Evolutionary conservation across 2,888 invertebrate genomes (phyloP).

Genomic region (Cistogaster globosa): DNA sequence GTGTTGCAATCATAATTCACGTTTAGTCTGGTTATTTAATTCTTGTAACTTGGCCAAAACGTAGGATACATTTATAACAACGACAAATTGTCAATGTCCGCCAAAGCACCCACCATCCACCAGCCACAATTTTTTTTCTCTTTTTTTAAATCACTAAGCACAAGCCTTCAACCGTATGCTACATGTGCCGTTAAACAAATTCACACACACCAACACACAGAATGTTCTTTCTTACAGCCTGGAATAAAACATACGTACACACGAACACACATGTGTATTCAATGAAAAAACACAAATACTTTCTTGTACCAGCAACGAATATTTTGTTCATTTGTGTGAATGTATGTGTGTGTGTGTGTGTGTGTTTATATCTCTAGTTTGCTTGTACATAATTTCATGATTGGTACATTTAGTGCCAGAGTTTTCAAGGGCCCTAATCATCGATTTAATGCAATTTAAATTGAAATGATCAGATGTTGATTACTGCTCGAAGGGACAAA

Average conservation of each 20-base stretch:
- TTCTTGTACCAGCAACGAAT: no score
- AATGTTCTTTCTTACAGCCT: background rate
- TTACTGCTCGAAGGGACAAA: background rate
- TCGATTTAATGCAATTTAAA: slow-evolving; percentile 18
- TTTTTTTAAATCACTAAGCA: background rate
- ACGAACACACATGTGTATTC: background rate
- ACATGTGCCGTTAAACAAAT: background rate
- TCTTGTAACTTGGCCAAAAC: slow-evolving; percentile 69
- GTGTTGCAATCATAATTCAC: slow-evolving; percentile 71
- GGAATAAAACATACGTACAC: background rate
- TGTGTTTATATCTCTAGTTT: background rate
- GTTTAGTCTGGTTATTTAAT: slow-evolving; percentile 69
- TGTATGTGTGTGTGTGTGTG: background rate
- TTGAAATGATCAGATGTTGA: slow-evolving; percentile 4
- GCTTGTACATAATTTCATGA: background rate
- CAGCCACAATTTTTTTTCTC: background rate
- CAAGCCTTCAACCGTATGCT: background rate
- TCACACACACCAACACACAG: background rate
- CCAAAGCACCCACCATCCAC: slow-evolving; percentile 53
- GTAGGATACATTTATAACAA: slow-evolving; percentile 71
- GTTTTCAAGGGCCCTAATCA: slow-evolving; percentile 41
- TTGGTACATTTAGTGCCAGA: slow-evolving; percentile 31
- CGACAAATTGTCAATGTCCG: slow-evolving; percentile 72
- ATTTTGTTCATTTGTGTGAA: background rate
- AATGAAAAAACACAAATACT: background rate